phyloP scores from a whole-genome alignment of 2,797 vertebrate species.

The Coregonus ussuriensis region DNA sequence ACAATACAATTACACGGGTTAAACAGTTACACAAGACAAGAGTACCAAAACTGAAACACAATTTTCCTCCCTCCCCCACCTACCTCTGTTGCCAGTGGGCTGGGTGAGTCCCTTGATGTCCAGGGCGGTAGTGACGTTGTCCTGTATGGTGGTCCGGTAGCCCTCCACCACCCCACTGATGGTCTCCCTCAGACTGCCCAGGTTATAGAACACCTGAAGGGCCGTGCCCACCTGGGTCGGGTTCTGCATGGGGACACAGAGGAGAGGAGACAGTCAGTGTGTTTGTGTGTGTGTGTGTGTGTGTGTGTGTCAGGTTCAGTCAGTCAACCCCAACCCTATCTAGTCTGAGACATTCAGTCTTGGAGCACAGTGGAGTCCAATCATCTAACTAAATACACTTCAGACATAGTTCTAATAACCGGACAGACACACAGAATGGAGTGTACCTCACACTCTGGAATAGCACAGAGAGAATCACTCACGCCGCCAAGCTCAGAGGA shows the following conservation, averaged over 20 bases:
- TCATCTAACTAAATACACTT: neutral
- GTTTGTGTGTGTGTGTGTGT: neutral
- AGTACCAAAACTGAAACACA: neutral
- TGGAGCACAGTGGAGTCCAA: neutral
- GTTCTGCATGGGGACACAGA: constrained; percentile 76
- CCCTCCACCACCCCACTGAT: constrained; percentile 85
- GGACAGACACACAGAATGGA: neutral
- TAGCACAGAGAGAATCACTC: neutral
- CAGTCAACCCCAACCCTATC: too few species aligned
- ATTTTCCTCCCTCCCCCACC: neutral
- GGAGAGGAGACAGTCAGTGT: neutral
- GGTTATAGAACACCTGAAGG: constrained; percentile 95
- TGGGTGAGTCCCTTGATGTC: constrained; percentile 94
- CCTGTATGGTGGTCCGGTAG: constrained; percentile 82
- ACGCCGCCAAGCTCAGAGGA: neutral
- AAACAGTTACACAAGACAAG: constrained; percentile 1
- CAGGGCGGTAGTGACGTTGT: constrained; percentile 85
- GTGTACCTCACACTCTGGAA: too few species aligned
- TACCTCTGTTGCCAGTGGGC: constrained; percentile 83
- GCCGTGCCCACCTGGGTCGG: constrained; percentile 95
- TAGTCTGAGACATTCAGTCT: neutral
- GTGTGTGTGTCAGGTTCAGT: neutral
- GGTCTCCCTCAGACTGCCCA: constrained; percentile 88
- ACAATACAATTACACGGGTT: neutral
- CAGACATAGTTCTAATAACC: neutral